phyloP scores from a whole-genome alignment of 2,797 vertebrate genomes.

The Pangasius djambal region DNA sequence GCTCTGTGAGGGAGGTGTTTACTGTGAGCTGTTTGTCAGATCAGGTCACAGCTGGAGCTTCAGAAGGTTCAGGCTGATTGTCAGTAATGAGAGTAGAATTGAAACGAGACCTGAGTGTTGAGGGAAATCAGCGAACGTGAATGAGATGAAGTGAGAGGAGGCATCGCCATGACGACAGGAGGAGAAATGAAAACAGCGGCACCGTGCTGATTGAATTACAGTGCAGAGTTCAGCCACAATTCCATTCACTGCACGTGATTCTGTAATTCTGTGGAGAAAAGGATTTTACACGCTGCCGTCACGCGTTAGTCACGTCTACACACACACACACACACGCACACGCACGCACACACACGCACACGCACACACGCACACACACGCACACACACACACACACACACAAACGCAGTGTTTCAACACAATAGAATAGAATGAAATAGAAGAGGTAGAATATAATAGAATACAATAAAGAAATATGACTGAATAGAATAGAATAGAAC shows the following conservation, averaged over 20 bases:
- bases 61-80: not conserved
- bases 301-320: not conserved
- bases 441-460: too few relatives aligned
- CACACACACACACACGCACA: constrained; percentile 12
- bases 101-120: not conserved
- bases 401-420: not conserved
- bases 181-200: not conserved
- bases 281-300: not conserved
- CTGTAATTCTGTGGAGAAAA: not conserved
- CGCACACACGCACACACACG: not conserved
- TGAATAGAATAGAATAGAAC: not conserved
- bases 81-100: constrained; percentile 6
- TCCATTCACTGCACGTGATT: not conserved
- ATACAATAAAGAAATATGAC: too few relatives aligned
- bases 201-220: constrained; percentile 3
- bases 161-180: constrained; percentile 1
- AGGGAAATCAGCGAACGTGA: not conserved
- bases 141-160: not conserved
- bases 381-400: not conserved
- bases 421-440: too few relatives aligned
- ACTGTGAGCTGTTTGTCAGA: too few relatives aligned
- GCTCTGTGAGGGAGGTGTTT: not conserved
- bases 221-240: not conserved
- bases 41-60: constrained; percentile 6
- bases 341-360: constrained; percentile 12